These are phyloP conservation scores for Nansenia antarctica DNA, from an alignment of 2,113 vertebrate species.

Conservation along the genomic window DNA sequence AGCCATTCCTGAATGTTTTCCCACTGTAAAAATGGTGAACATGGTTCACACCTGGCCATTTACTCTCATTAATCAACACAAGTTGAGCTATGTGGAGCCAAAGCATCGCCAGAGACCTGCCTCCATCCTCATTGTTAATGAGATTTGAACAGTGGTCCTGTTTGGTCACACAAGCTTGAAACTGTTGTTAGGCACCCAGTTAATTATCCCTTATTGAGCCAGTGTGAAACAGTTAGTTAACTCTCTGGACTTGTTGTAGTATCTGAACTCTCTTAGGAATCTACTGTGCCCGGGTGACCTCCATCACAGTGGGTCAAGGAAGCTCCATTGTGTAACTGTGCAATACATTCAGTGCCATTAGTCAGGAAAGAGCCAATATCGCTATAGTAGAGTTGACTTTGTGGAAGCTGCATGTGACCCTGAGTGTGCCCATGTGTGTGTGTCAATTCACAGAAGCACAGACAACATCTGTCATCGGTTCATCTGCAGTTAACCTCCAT, in stretches of 20 bases:
- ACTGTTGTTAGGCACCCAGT: slow-evolving; percentile 26
- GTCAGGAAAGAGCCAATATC: slow-evolving; percentile 24
- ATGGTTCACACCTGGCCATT: slow-evolving; percentile 22
- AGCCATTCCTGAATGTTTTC: slow-evolving; percentile 39
- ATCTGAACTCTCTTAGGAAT: slow-evolving; percentile 12
- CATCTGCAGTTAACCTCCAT: not conserved
- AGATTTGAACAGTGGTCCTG: slow-evolving; percentile 47
- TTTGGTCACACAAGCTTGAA: slow-evolving; percentile 32
- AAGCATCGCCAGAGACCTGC: slow-evolving; percentile 22
- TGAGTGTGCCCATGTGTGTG: not conserved
- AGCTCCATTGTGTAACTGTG: slow-evolving; percentile 7
- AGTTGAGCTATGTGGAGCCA: slow-evolving; percentile 16
- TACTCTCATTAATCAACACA: slow-evolving; percentile 39
- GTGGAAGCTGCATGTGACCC: not conserved
- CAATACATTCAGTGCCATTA: slow-evolving; percentile 34
- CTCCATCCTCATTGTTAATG: slow-evolving; percentile 54
- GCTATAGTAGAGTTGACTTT: slow-evolving; percentile 5
- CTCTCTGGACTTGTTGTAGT: slow-evolving; percentile 14
- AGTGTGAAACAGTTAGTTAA: slow-evolving; percentile 36
- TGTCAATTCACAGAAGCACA: not conserved
- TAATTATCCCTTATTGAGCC: slow-evolving; percentile 48
- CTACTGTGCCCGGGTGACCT: slow-evolving; percentile 6
- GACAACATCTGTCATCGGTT: not conserved
- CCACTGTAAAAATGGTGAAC: slow-evolving; percentile 27
- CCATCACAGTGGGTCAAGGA: slow-evolving; percentile 16